phyloP scores from a whole-genome alignment of 1,140 invertebrate species.

The Drosophila cardini region DNA sequence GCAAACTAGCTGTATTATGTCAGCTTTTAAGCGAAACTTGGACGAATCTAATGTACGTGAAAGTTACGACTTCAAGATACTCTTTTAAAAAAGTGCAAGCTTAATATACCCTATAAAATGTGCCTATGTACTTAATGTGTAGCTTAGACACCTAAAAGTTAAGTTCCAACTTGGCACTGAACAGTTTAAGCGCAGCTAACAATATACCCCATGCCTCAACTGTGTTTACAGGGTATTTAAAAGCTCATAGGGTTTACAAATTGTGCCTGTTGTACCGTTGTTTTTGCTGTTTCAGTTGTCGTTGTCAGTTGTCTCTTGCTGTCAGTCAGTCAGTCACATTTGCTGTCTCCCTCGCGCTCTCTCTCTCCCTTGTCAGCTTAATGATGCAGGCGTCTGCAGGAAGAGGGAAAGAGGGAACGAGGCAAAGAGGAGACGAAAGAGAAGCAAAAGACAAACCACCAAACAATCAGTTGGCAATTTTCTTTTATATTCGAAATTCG shows the following conservation, averaged over 20 bases:
- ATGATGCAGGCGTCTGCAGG: constrained; percentile 42
- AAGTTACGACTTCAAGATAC: no score
- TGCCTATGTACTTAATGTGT: no score
- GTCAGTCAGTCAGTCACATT: constrained; percentile 41
- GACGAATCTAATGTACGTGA: not conserved
- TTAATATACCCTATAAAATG: no score
- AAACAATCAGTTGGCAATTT: constrained; percentile 80
- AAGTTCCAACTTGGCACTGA: not conserved
- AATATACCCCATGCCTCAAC: not conserved
- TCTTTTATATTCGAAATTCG: constrained; percentile 54
- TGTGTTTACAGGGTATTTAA: constrained; percentile 21
- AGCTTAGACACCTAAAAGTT: no score
- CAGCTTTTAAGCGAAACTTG: not conserved
- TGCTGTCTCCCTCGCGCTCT: not conserved
- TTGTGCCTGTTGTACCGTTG: constrained; percentile 18
- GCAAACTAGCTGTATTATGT: not conserved
- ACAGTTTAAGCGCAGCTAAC: not conserved
- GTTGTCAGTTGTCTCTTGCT: constrained; percentile 37
- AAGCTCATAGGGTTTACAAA: constrained; percentile 17
- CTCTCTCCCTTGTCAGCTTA: constrained; percentile 41
- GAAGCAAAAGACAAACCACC: constrained; percentile 48
- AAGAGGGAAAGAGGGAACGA: not conserved
- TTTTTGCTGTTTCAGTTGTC: constrained; percentile 20
- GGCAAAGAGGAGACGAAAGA: not conserved
- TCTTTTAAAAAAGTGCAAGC: no score